phyloP scores from a whole-genome alignment of 2,797 vertebrate species.

The Apogon talboti region DNA sequence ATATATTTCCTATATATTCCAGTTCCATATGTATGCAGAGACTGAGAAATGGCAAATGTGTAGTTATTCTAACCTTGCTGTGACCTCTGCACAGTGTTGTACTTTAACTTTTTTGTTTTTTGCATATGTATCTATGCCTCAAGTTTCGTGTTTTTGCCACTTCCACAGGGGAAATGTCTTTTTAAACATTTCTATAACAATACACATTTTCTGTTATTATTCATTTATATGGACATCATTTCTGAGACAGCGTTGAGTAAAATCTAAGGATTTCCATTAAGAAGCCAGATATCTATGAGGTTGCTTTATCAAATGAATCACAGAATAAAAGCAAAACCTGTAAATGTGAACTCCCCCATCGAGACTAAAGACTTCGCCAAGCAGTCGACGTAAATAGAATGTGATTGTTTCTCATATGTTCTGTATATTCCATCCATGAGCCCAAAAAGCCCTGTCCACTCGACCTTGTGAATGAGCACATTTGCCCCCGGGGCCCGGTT shows the following conservation, averaged over 20 bases:
- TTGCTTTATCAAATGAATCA: conserved; percentile 30
- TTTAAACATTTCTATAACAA: too few relatives aligned
- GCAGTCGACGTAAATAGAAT: conserved; percentile 23
- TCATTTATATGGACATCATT: too few relatives aligned
- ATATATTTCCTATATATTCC: too few relatives aligned
- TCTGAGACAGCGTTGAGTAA: conserved; percentile 4
- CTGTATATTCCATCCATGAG: conserved; percentile 55
- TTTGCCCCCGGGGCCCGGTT: conserved; percentile 69
- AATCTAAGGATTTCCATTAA: conserved; percentile 27
- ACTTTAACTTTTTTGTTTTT: too few relatives aligned
- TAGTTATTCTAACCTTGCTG: too few relatives aligned
- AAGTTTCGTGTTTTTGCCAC: too few relatives aligned
- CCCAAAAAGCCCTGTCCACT: conserved; percentile 64
- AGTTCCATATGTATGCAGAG: too few relatives aligned
- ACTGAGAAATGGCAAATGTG: too few relatives aligned
- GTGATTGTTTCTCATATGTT: conserved; percentile 41
- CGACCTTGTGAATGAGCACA: conserved; percentile 72
- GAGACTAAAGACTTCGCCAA: neutral
- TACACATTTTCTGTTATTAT: too few relatives aligned
- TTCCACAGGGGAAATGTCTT: too few relatives aligned
- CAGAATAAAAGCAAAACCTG: conserved; percentile 7
- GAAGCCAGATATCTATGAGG: conserved; percentile 26
- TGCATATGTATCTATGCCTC: too few relatives aligned
- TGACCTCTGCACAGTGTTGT: too few relatives aligned
- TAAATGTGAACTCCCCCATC: neutral